Base-by-base conservation (phyloP, 1,140 invertebrate species). In the Coenobita brevimanus region DNA sequence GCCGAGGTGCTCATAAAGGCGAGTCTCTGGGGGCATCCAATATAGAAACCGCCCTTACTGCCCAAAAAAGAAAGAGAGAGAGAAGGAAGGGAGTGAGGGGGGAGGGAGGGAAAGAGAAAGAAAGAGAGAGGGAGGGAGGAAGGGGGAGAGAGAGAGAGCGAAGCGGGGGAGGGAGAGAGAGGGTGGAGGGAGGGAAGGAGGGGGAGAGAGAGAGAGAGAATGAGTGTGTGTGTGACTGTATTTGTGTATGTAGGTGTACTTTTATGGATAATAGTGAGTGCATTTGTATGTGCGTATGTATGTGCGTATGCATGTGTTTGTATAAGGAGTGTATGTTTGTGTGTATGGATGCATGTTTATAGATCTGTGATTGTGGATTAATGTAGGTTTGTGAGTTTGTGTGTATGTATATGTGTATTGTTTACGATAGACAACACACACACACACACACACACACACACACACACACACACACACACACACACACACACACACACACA, bases 401-500 rank as follows among this genome's bases (percentile, higher is more conserved):
- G 24, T 69, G 33, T 69, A 69, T 69, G 33, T 69, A 69, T 69
- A 27, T 69, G 24, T 69, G 33, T 69, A 69, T 15, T 10, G 15
- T n/a, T n/a, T n/a, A n/a, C n/a, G n/a, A n/a, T n/a, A n/a, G 27
- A 17, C 21, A 17, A 62, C 57, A 62, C 57, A 62, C 57, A 62
- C 57, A 62, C 57, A 62, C 57, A 62, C 57, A 62, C 57, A 62
- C 57, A 62, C 57, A 62, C 57, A 62, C 57, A 62, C 57, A 62
- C 57, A 62, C 57, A 62, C 57, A 62, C 57, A 62, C 57, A 62
- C 57, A 62, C 57, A 62, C 57, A 62, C 57, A 62, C 57, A 62
- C 57, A 62, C 57, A 62, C 57, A 62, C 57, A 62, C 57, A 62
- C 57, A 62, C 57, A 62, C 57, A 62, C 57, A 62, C 57, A 62